Evolutionary conservation across 2,113 vertebrate genomes (phyloP), one percentile per base, ranked within the genome.

Genomic region (Osmerus eperlanus): DNA sequence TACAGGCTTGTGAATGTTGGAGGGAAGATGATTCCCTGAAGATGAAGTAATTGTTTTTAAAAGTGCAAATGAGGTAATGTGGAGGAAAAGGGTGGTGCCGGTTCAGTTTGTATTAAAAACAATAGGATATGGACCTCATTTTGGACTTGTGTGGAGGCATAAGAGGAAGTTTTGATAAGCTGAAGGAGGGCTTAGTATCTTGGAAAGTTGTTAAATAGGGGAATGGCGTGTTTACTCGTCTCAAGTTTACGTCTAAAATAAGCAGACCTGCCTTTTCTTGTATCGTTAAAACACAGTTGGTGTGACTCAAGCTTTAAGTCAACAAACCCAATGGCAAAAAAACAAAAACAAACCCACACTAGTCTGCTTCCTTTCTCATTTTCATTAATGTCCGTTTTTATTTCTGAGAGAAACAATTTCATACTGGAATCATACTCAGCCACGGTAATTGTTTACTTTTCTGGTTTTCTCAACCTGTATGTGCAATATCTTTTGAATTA

Each of bases 151-250:
- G 18, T n/a, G 16, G 7, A 19, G 18, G 6, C 58, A 23, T n/a
- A 25, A 12, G 18, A 60, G 11, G 58, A 21, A 23, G 8, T 21
- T 23, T 61, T 68, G 6, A 14, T 19, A 63, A 18, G 28, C 58
- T n/a, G 29, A 63, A 54, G 18, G 18, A 59, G 68, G 19, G 62
- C 62, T 21, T 16, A 12, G 51, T n/a, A 15, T 36, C 54, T 32
- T 74, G 74, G 55, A 15, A 64, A 41, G 59, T 65, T 77, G 18
- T 73, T 55, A 25, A 60, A 67, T 14, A 13, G 23, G 51, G 62
- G 21, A 74, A 62, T 16, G 68, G 76, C 65, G 25, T 69, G 60
- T 74, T 54, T 60, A 12, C 25, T 68, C 19, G 1, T 62, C 15
- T 64, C 67, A 47, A 73, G 78, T 65, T 75, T 56, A 65, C 54